A percentile compares a stretch with the other conserved stretches of the same genome.
These are phyloP conservation scores for Speoplatyrhinus poulsoni DNA, from an alignment of 2,113 vertebrate species.

Conservation along the genomic window DNA sequence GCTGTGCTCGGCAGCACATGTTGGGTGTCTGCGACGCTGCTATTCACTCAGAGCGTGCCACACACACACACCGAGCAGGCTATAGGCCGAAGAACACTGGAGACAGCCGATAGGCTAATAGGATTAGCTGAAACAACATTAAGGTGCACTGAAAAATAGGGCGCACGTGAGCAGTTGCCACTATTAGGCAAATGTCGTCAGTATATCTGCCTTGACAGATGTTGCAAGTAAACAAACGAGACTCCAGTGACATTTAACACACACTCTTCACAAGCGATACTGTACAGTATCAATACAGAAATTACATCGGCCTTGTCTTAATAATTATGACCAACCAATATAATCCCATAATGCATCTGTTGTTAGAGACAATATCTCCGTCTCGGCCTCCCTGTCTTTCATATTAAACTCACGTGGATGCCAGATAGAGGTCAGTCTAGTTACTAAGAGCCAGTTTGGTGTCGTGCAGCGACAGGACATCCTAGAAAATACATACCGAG, in stretches of 20 bases:
- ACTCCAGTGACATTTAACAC: too few species aligned
- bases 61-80: constrained; percentile 17
- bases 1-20: constrained; percentile 53
- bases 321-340: constrained; percentile 36
- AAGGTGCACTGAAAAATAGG: background rate
- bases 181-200: background rate
- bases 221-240: background rate
- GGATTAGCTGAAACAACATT: background rate
- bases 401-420: constrained; percentile 28
- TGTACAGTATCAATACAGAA: constrained; percentile 7
- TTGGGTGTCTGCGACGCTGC: constrained; percentile 29
- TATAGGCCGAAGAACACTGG: constrained; percentile 9
- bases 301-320: constrained; percentile 35
- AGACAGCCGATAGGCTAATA: constrained; percentile 2
- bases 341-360: constrained; percentile 65
- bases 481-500: background rate
- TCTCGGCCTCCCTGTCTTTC: constrained; percentile 35
- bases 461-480: background rate
- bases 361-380: constrained; percentile 25
- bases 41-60: constrained; percentile 19
- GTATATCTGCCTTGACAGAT: background rate
- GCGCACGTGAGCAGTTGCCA: background rate
- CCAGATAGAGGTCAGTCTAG: constrained; percentile 15
- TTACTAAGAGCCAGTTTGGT: constrained; percentile 13
- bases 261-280: too few species aligned